A percentile compares a stretch with the other conserved stretches of the same genome.
Evolutionary conservation across 1,140 invertebrate genomes (phyloP).

Genomic region (Pseudomyrmex concolor): DNA sequence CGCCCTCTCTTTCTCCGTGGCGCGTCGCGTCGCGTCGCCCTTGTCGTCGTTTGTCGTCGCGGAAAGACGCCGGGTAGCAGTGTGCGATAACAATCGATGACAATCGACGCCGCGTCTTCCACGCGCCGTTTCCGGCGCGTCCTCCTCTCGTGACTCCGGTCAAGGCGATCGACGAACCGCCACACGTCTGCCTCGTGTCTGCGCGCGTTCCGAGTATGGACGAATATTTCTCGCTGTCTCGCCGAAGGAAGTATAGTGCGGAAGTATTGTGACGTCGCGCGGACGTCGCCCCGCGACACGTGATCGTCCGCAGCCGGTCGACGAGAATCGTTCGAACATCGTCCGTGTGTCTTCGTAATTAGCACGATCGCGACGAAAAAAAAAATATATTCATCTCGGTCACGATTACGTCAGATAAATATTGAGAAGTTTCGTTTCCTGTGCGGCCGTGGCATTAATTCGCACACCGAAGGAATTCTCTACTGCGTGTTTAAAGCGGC

Average conservation of each 20-base stretch:
- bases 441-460: conserved; percentile 4
- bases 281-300: conserved; percentile 51
- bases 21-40: background rate
- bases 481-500: background rate
- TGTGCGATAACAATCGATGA: conserved; percentile 26
- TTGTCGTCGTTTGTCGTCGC: background rate
- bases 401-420: background rate
- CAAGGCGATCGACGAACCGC: conserved; percentile 20
- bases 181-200: background rate
- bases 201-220: background rate
- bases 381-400: no score
- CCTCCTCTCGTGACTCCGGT: conserved; percentile 32
- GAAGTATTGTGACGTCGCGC: conserved; percentile 11
- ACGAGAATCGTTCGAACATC: background rate
- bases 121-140: conserved; percentile 32
- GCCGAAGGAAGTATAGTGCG: background rate
- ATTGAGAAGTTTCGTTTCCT: background rate
- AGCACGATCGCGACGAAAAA: background rate
- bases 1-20: background rate
- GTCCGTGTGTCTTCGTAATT: conserved; percentile 9
- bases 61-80: background rate
- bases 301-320: conserved; percentile 23
- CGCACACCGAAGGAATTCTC: background rate
- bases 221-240: background rate
- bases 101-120: conserved; percentile 5